Percentiles rank a stretch among this genome's conserved stretches.
Evolutionary conservation across 2,888 invertebrate species (phyloP).

Genomic region (Archaeoteleia sp.): DNA sequence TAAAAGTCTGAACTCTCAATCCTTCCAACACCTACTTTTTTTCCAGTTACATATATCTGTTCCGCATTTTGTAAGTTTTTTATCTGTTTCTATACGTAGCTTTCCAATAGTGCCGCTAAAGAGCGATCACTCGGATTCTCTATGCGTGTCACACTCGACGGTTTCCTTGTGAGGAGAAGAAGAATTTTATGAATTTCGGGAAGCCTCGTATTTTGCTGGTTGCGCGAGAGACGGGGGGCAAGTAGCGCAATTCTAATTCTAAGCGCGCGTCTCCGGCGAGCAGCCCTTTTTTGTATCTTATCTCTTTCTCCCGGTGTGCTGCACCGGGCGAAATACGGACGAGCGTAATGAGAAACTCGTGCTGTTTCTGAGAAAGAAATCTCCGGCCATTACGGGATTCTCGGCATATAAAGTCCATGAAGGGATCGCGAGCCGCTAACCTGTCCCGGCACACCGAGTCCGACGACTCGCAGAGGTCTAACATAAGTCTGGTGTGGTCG

Average conservation of each 20-base stretch:
- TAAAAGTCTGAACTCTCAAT: no score
- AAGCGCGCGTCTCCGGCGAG: constrained; percentile 7
- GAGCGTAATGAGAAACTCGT: constrained; percentile 66
- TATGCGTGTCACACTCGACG: background rate
- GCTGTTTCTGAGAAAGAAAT: constrained; percentile 72
- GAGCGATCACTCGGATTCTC: no score
- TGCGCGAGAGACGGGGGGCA: background rate
- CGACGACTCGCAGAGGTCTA: constrained; percentile 31
- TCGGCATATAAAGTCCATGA: constrained; percentile 62
- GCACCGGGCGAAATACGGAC: constrained; percentile 36
- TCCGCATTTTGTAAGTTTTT: no score
- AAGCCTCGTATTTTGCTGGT: background rate
- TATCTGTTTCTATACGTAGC: no score
- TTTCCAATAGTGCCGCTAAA: no score
- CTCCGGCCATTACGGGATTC: constrained; percentile 69
- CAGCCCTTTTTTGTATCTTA: constrained; percentile 9
- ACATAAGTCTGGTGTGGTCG: constrained; percentile 56
- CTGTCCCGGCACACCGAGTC: constrained; percentile 39
- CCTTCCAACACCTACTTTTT: no score
- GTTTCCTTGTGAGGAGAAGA: constrained; percentile 10
- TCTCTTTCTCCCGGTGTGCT: constrained; percentile 11
- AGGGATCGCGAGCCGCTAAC: constrained; percentile 47
- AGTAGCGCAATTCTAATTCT: constrained; percentile 37
- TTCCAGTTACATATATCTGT: no score
- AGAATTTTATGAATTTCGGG: constrained; percentile 27